Evolutionary conservation across 2,113 vertebrate species (phyloP), one percentile per base, ranked within the genome.

Genomic region (Suricata suricatta): DNA sequence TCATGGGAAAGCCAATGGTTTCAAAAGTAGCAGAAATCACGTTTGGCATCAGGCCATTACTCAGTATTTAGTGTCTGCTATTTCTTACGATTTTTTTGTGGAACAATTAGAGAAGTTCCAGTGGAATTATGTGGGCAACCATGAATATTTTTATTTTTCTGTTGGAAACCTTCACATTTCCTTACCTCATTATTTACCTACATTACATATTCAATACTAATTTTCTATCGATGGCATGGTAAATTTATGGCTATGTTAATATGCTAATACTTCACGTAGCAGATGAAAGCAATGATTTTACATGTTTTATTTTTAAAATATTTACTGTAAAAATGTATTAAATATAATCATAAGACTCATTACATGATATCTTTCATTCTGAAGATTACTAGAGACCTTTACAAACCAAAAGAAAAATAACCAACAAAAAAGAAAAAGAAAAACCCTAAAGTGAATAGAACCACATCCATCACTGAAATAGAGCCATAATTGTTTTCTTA

Each of bases 1-100:
- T 99, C 99, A 99, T 99, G 98, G 98, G 97, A 98, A 99, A 98
- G 84, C 93, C 97, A 98, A 97, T 96, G 94, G 92, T 96, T 96
- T 95, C 96, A 85, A 72, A 90, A 89, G 80, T 88, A 95, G 85
- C 85, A 84, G 88, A 97, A 97, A 91, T 92, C 93, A 92, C 79
- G 72, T 90, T 97, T 93, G 41, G 52, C 96, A 72, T 89, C 54
- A 88, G 90, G n/a, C 87, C 50, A 68, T 93, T 88, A 95, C 64
- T 96, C 60, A 72, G 7, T 5, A 92, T 68, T 68, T 64, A 41
- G 31, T 88, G 80, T 95, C 90, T 96, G 74, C 83, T 90, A 0
- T 81, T 95, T 88, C 93, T 84, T 50, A 31, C 0, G 90, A 47
- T 79, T 64, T 98, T 97, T 97, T 41, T 90, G 23, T 29, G 64